phyloP scores from a whole-genome alignment of 2,113 vertebrate genomes.

The Nothoprocta perdicaria region DNA sequence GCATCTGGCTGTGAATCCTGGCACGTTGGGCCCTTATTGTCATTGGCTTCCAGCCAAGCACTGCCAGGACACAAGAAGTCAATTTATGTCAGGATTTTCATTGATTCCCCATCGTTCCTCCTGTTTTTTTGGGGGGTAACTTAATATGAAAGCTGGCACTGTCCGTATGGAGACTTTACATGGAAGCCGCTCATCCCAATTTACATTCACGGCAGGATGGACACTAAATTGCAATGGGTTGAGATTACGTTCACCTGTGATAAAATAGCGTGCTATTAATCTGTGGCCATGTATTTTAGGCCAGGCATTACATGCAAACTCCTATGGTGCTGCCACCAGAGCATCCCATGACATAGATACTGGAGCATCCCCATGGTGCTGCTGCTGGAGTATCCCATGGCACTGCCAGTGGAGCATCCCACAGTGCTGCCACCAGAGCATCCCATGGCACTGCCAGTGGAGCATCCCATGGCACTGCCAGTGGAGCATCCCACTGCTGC shows the following conservation, averaged over 20 bases:
- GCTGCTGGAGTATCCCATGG: too few species aligned
- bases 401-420: too few species aligned
- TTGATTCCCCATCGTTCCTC: background rate
- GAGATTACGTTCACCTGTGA: background rate
- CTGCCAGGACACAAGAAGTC: slow-evolving; percentile 59
- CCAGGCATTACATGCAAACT: background rate
- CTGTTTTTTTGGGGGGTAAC: background rate
- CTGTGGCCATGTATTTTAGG: background rate
- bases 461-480: too few species aligned
- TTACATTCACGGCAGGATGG: background rate
- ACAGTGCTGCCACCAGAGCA: too few species aligned
- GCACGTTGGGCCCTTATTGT: background rate
- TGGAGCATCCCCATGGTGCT: too few species aligned
- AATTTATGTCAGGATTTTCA: slow-evolving; percentile 3
- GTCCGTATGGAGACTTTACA: background rate
- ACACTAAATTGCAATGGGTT: background rate
- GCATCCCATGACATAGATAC: too few species aligned
- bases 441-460: too few species aligned
- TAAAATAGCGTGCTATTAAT: background rate
- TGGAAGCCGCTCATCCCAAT: background rate
- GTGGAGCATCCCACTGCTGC: too few species aligned
- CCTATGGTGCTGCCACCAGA: background rate
- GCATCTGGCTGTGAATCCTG: slow-evolving; percentile 60
- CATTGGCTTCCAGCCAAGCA: slow-evolving; percentile 54
- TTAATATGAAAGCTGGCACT: background rate